Conservation (phyloP, 2,113 vertebrate genomes). For the Atherinomorus stipes region DNA sequence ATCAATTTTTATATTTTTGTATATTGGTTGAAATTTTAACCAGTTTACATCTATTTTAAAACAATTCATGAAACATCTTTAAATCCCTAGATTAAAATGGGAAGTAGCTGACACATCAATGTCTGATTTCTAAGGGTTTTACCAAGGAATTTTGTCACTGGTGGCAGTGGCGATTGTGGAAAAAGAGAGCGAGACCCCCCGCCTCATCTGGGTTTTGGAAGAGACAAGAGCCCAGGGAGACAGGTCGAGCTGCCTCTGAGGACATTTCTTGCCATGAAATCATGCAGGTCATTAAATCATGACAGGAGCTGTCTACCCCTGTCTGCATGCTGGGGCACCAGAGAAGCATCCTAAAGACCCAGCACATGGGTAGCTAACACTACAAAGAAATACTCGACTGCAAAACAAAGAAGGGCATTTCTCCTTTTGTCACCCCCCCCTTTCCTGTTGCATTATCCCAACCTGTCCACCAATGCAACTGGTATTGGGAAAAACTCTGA, state of each 20-base stretch:
- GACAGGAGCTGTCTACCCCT: constrained; percentile 81
- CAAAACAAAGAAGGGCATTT: constrained; percentile 36
- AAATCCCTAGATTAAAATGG: too few relatives aligned
- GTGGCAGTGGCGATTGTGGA: constrained; percentile 39
- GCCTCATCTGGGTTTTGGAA: constrained; percentile 36
- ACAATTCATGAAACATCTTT: too few relatives aligned
- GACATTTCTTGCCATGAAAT: constrained; percentile 66
- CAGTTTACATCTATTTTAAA: too few relatives aligned
- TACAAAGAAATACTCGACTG: constrained; percentile 5
- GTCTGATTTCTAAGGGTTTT: constrained; percentile 47
- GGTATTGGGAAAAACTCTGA: constrained; percentile 36
- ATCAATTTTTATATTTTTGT: too few relatives aligned
- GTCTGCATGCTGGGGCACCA: constrained; percentile 71
- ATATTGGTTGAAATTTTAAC: too few relatives aligned
- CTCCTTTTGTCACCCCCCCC: background rate
- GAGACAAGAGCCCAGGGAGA: constrained; percentile 61
- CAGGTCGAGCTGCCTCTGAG: constrained; percentile 57
- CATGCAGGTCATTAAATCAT: constrained; percentile 82
- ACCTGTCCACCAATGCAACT: constrained; percentile 35
- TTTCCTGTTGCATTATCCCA: constrained; percentile 16
- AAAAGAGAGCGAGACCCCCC: constrained; percentile 16
- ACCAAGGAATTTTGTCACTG: constrained; percentile 66
- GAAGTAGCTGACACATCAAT: constrained; percentile 58
- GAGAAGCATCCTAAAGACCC: constrained; percentile 35
- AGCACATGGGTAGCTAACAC: constrained; percentile 20